Evolutionary conservation across 2,113 vertebrate species (phyloP).

Genomic region (Noturus placidus): DNA sequence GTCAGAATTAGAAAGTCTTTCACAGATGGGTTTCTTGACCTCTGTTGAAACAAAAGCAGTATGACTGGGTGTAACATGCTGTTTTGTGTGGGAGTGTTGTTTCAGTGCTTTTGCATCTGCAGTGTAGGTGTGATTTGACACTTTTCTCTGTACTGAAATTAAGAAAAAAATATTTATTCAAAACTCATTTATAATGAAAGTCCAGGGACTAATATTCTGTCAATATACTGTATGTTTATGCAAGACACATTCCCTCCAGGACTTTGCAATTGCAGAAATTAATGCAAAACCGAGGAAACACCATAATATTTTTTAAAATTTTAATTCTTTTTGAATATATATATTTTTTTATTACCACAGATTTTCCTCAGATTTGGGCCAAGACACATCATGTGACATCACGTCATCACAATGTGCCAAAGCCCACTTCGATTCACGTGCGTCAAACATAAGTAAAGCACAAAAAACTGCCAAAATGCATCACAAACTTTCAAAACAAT

Average conservation of each 20-base stretch:
- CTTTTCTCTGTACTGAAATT: background rate
- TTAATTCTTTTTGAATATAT: no score
- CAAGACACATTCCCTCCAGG: background rate
- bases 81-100: constrained; percentile 5
- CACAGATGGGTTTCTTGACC: background rate
- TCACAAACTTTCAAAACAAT: no score
- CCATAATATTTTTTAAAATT: no score
- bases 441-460: no score
- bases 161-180: background rate
- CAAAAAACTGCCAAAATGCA: no score
- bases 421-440: no score
- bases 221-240: background rate
- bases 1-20: background rate
- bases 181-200: background rate
- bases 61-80: background rate
- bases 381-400: no score
- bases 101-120: background rate
- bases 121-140: background rate
- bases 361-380: no score
- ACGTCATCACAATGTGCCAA: no score
- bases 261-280: no score
- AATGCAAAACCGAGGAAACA: no score
- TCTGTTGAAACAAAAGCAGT: background rate
- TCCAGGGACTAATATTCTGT: background rate
- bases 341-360: no score